Evolutionary conservation across 2,113 vertebrate genomes (phyloP), one percentile per base, ranked within the genome.

Genomic region (Upupa epops): DNA sequence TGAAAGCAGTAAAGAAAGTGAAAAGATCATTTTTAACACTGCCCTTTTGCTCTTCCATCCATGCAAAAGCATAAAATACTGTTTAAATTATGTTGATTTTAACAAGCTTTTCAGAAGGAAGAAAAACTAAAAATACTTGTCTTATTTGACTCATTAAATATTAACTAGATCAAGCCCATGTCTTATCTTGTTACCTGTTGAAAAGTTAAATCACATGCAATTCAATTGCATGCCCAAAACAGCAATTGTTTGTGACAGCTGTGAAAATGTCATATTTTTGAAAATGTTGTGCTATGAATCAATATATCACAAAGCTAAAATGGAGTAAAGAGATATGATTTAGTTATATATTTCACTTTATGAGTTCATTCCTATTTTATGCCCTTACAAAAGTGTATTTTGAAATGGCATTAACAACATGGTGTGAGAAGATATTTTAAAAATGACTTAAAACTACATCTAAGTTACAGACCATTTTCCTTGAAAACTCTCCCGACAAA

Each of bases 391-490:
- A 86, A 18, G 37, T 85, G 45, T 78, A 78, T 93, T 96, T 94
- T 31, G 28, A 83, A 93, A 80, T 21, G 14, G 22, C 14, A 78
- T 92, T 95, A 95, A 70, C 56, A 84, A 37, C 37, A 51, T 69
- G 42, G 79, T 72, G 66, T 48, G 71, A 95, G 59, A 89, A 88
- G 56, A 77, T 72, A 58, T 94, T 92, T 96, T 91, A 82, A 19
- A 48, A 95, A 96, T 86, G 17, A 83, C 85, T 95, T 46, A 78
- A 94, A 92, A 93, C 51, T 88, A 85, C 70, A 76, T 91, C 78
- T 83, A 93, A 94, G 88, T 93, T 95, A 94, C 85, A 95, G 77
- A 71, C 69, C 72, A 95, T 96, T 97, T 97, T 97, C 89, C 76
- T 92, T 84, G 46, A 88, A 91, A 96, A 90, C 61, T 94, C 87